A percentile compares a stretch with the other conserved stretches of the same genome.
Evolutionary conservation across 2,797 vertebrate species (phyloP).

Genomic region (Cirrhinus molitorella): DNA sequence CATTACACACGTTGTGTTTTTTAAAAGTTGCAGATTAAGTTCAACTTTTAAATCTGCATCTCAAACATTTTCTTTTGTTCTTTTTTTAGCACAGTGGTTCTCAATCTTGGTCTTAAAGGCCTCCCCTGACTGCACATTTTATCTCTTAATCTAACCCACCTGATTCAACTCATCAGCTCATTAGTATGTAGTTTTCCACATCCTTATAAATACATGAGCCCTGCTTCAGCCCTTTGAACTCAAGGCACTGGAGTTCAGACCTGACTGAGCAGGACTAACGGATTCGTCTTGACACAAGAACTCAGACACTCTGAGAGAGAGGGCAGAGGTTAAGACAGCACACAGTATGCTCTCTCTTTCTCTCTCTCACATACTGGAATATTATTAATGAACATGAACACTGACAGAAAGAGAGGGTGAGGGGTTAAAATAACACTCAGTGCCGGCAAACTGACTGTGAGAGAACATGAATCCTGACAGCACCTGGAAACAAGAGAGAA

Average conservation of each 20-base stretch:
- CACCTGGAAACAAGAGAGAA: constrained; percentile 52
- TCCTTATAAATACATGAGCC: constrained; percentile 29
- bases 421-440: constrained; percentile 69
- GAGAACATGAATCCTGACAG: constrained; percentile 65
- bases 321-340: constrained; percentile 69
- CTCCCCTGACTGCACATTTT: not conserved
- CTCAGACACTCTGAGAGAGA: constrained; percentile 53
- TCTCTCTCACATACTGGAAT: constrained; percentile 50
- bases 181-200: constrained; percentile 27
- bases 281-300: constrained; percentile 57
- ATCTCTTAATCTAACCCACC: constrained; percentile 18
- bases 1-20: not conserved
- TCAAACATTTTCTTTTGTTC: not conserved
- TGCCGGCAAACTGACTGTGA: constrained; percentile 63
- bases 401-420: constrained; percentile 65
- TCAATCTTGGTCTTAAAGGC: not conserved
- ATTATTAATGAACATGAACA: constrained; percentile 70
- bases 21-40: too few relatives aligned
- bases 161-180: constrained; percentile 23
- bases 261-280: constrained; percentile 52
- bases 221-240: constrained; percentile 50
- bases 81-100: not conserved
- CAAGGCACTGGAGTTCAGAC: constrained; percentile 53
- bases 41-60: not conserved
- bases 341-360: constrained; percentile 50